A percentile compares a stretch with the other conserved stretches of the same genome.
These are phyloP conservation scores for Volucella inanis DNA, from an alignment of 2,888 invertebrate genomes.

Conservation along the genomic window DNA sequence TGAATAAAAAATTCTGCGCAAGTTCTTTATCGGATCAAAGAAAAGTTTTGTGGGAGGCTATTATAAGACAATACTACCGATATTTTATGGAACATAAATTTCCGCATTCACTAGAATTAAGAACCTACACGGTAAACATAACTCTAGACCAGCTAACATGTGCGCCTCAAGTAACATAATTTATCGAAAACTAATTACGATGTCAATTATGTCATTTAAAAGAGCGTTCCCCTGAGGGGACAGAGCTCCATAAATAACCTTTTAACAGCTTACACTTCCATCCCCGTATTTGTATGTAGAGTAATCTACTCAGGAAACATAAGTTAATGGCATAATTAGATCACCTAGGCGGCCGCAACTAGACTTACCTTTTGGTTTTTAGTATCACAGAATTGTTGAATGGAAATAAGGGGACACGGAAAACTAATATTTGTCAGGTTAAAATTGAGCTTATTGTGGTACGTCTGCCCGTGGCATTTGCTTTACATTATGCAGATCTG, in stretches of 20 bases:
- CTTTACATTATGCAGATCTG: constrained; percentile 71
- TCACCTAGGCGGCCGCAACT: constrained; percentile 15
- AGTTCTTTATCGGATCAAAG: constrained; percentile 59
- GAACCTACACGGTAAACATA: constrained; percentile 27
- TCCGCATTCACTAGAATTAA: constrained; percentile 61
- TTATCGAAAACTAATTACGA: constrained; percentile 66
- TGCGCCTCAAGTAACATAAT: constrained; percentile 34
- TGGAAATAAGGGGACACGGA: constrained; percentile 41
- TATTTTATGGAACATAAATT: constrained; percentile 61
- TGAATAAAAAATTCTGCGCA: background rate
- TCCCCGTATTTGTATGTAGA: constrained; percentile 4
- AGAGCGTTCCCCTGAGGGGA: constrained; percentile 27
- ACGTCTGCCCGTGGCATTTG: constrained; percentile 24
- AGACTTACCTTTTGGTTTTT: constrained; percentile 78
- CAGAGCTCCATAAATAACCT: constrained; percentile 29
- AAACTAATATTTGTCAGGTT: constrained; percentile 50
- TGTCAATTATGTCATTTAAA: constrained; percentile 67
- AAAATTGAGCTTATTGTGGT: constrained; percentile 40
- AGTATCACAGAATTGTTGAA: constrained; percentile 78
- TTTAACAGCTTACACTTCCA: constrained; percentile 22
- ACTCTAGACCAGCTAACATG: constrained; percentile 1
- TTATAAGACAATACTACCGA: constrained; percentile 14
- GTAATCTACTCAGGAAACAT: constrained; percentile 5
- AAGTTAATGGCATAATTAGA: constrained; percentile 57
- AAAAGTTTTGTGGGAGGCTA: constrained; percentile 45